Conservation (phyloP, 2,113 vertebrate genomes). For the Meles meles region DNA sequence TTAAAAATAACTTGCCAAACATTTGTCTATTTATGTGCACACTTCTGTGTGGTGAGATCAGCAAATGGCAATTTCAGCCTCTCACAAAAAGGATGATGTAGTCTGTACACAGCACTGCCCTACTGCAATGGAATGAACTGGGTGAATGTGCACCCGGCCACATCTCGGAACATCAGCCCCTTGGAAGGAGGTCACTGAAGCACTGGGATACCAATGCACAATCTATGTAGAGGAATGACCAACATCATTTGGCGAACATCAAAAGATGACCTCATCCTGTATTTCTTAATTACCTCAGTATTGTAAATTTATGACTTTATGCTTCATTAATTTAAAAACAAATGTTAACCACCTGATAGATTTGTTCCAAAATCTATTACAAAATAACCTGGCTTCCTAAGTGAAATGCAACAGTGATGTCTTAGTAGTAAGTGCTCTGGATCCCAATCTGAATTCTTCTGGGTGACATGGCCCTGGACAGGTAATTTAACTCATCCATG, state of each 20-base stretch:
- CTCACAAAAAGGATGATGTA: background rate
- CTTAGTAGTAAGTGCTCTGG: background rate
- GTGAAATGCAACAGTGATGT: background rate
- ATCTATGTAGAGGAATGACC: background rate
- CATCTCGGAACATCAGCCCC: background rate
- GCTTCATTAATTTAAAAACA: background rate
- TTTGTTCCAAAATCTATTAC: background rate
- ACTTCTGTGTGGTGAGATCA: background rate
- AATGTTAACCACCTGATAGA: background rate
- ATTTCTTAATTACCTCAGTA: background rate
- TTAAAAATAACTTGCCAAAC: conserved; percentile 34
- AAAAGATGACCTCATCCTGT: background rate
- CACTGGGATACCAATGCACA: background rate
- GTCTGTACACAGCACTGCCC: background rate
- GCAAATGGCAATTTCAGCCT: background rate
- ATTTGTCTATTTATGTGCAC: background rate
- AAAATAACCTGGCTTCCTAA: background rate
- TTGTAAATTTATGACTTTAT: background rate
- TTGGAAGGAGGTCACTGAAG: background rate
- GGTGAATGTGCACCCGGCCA: background rate
- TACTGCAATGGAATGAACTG: background rate
- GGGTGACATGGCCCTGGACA: background rate
- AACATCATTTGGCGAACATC: background rate
- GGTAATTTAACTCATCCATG: background rate
- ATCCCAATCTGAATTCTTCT: background rate